Evolutionary conservation across 2,888 invertebrate genomes (phyloP).

Genomic region (Caenorhabditis zanzibari): DNA sequence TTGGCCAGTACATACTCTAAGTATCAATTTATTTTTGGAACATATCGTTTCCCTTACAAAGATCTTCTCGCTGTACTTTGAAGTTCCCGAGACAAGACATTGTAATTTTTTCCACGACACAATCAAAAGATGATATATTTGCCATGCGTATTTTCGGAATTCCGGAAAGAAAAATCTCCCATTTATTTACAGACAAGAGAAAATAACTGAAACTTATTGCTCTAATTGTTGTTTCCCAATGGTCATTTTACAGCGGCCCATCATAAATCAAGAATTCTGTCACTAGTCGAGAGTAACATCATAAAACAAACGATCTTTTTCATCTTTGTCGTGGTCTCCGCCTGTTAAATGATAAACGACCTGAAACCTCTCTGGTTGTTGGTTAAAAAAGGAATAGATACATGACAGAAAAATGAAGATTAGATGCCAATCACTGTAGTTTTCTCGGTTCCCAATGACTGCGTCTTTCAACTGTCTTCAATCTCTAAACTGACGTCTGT

Average conservation of each 20-base stretch:
- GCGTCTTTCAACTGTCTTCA: slow-evolving; percentile 30
- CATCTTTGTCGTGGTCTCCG: background rate
- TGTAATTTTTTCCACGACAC: background rate
- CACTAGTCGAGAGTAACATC: slow-evolving; percentile 1
- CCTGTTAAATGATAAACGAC: slow-evolving; percentile 13
- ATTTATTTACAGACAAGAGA: too few relatives aligned
- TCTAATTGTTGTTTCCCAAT: background rate
- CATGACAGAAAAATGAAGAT: slow-evolving; percentile 26
- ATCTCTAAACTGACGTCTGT: slow-evolving; percentile 7
- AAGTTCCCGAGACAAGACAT: slow-evolving; percentile 8
- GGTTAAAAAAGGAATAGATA: slow-evolving; percentile 4
- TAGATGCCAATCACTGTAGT: slow-evolving; percentile 30
- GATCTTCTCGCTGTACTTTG: slow-evolving; percentile 25
- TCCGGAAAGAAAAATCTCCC: too few relatives aligned
- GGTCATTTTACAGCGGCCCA: background rate
- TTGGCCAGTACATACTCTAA: too few relatives aligned
- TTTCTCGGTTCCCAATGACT: slow-evolving; percentile 23
- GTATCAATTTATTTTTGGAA: slow-evolving; percentile 27
- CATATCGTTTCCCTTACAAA: slow-evolving; percentile 12
- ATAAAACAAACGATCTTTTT: slow-evolving; percentile 18
- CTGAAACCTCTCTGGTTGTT: slow-evolving; percentile 1
- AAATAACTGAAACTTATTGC: background rate
- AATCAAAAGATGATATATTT: background rate
- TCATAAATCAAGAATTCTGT: slow-evolving; percentile 19
- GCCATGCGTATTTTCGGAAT: background rate